phyloP scores from a whole-genome alignment of 2,888 invertebrate genomes.

The Lasioglossum figueresi region DNA sequence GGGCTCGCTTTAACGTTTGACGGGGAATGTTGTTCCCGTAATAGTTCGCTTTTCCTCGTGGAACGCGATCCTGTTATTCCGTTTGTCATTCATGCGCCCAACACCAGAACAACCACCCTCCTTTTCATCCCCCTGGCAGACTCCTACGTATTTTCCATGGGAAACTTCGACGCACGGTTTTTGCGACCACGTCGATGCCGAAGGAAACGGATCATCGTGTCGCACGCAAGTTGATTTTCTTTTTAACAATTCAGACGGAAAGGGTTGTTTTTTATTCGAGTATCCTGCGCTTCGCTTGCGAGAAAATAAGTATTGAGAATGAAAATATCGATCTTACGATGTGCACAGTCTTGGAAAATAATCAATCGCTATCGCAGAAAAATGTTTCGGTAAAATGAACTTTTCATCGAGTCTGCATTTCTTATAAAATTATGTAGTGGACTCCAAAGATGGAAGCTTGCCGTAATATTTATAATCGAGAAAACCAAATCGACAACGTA shows the following conservation, averaged over 20 bases:
- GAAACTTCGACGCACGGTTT: neutral
- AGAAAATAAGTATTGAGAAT: too few species aligned
- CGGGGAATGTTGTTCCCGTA: constrained; percentile 49
- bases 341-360: too few species aligned
- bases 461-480: too few species aligned
- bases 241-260: neutral
- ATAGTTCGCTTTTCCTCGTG: constrained; percentile 19
- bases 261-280: neutral
- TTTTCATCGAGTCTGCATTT: too few species aligned
- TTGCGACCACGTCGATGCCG: too few species aligned
- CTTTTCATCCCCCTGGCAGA: neutral
- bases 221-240: neutral
- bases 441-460: too few species aligned
- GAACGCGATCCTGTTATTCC: constrained; percentile 37
- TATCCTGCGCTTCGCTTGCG: too few species aligned
- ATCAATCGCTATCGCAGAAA: too few species aligned
- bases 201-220: neutral
- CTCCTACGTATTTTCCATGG: neutral
- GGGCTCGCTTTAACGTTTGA: constrained; percentile 52
- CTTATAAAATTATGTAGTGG: too few species aligned
- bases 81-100: constrained; percentile 35
- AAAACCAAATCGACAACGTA: too few species aligned
- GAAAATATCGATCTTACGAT: too few species aligned
- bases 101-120: neutral
- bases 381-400: neutral